Conservation (phyloP, 2,113 vertebrate species). For the Oreochromis niloticus region DNA sequence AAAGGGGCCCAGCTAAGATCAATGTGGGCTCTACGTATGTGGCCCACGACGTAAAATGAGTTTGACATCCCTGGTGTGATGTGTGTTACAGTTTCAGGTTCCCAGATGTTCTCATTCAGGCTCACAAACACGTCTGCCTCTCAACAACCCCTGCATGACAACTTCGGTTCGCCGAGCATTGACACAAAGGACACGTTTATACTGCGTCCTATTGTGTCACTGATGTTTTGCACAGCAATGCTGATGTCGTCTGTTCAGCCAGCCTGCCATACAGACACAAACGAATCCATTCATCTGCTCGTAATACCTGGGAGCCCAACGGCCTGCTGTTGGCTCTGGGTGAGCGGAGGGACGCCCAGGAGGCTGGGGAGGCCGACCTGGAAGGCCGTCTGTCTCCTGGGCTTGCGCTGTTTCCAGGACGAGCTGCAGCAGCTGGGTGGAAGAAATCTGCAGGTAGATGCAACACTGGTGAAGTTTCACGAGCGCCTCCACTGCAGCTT, state of each 20-base stretch:
- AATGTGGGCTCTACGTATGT: not conserved
- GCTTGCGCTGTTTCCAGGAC: constrained; percentile 55
- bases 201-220: not conserved
- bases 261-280: not conserved
- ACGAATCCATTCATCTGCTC: not conserved
- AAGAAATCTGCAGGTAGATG: constrained; percentile 86
- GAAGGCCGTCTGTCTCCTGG: constrained; percentile 52
- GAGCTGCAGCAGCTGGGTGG: constrained; percentile 78
- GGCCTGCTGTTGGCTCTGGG: constrained; percentile 80
- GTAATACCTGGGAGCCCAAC: constrained; percentile 80
- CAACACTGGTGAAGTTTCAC: constrained; percentile 59
- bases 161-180: not conserved
- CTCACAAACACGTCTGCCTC: not conserved
- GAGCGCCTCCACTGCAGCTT: not conserved
- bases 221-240: not conserved
- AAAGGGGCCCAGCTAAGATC: not conserved
- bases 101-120: rapidly evolving
- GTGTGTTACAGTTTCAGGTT: not conserved
- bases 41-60: not conserved
- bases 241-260: not conserved
- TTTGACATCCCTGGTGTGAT: not conserved
- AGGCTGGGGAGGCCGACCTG: constrained; percentile 79
- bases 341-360: constrained; percentile 87
- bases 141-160: not conserved
- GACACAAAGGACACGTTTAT: not conserved